Conservation (phyloP, 1,140 invertebrate species). For the Aphis craccivora region DNA sequence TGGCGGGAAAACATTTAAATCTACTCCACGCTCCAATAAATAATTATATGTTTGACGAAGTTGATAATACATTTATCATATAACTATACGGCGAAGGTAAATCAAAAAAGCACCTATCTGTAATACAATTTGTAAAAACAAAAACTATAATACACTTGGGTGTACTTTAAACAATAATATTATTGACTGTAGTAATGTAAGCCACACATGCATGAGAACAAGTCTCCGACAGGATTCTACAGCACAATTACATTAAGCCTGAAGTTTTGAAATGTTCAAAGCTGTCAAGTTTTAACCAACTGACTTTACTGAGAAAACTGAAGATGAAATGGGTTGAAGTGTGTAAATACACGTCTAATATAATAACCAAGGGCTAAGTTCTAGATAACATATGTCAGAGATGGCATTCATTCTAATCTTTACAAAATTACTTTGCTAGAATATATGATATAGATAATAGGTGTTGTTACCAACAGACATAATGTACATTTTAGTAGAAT, state of each 20-base stretch:
- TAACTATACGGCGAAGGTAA: background rate
- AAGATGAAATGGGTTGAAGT: conserved; percentile 41
- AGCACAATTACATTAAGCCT: background rate
- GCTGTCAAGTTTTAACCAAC: conserved; percentile 27
- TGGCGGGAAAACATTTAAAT: background rate
- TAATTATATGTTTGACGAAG: background rate
- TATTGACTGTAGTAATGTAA: background rate
- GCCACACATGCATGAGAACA: background rate
- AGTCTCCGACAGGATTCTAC: background rate
- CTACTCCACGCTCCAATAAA: background rate
- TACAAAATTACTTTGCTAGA: background rate
- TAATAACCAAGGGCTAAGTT: conserved; percentile 7
- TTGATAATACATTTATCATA: background rate
- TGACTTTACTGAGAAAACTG: conserved; percentile 13
- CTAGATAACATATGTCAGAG: conserved; percentile 10
- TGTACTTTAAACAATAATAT: background rate
- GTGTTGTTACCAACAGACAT: background rate
- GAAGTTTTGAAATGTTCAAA: background rate
- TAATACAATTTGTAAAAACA: background rate
- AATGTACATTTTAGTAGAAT: background rate
- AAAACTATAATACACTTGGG: background rate
- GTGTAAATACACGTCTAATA: conserved; percentile 7
- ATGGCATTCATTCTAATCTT: background rate
- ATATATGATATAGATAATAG: background rate
- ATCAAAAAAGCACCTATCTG: background rate